Percentiles rank a stretch among this genome's conserved stretches.
Evolutionary conservation across 2,113 vertebrate species (phyloP).

Genomic region (Brachyhypopomus occidentalis): DNA sequence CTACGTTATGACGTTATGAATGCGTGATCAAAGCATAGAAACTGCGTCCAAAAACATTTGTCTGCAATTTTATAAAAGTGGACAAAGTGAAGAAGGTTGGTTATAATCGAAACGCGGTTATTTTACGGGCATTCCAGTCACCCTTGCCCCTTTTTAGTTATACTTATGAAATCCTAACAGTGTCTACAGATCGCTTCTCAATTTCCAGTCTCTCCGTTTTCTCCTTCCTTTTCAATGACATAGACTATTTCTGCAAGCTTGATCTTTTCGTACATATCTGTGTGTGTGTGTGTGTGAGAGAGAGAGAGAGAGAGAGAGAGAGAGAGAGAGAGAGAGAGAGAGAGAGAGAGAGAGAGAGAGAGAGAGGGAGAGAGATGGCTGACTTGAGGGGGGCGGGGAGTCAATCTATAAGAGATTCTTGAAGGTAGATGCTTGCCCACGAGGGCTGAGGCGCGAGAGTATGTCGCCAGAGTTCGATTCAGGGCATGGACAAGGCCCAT

Average conservation of each 20-base stretch:
- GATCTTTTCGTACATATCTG: not conserved
- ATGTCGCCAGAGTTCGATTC: slow-evolving; percentile 30
- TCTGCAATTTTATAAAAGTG: not conserved
- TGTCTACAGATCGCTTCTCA: not conserved
- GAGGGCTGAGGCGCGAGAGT: slow-evolving; percentile 11
- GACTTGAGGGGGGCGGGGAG: not conserved
- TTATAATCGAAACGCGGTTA: not conserved
- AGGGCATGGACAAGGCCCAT: slow-evolving; percentile 18
- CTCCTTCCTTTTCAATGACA: not conserved
- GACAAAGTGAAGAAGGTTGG: not conserved
- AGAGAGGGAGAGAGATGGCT: not conserved
- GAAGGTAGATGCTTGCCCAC: slow-evolving; percentile 2
- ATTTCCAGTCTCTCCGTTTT: not conserved
- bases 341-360: slow-evolving; percentile 7
- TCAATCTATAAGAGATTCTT: slow-evolving; percentile 9
- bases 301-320: not conserved
- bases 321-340: not conserved
- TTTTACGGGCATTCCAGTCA: not conserved
- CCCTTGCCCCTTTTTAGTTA: not conserved
- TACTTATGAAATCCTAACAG: not conserved
- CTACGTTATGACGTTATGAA: not conserved
- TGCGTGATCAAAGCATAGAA: not conserved
- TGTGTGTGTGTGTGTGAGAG: not conserved
- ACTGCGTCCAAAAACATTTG: not conserved
- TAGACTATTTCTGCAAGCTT: not conserved